Evolutionary conservation across 2,113 vertebrate genomes (phyloP).

Genomic region (Myrmecophaga tridactyla): DNA sequence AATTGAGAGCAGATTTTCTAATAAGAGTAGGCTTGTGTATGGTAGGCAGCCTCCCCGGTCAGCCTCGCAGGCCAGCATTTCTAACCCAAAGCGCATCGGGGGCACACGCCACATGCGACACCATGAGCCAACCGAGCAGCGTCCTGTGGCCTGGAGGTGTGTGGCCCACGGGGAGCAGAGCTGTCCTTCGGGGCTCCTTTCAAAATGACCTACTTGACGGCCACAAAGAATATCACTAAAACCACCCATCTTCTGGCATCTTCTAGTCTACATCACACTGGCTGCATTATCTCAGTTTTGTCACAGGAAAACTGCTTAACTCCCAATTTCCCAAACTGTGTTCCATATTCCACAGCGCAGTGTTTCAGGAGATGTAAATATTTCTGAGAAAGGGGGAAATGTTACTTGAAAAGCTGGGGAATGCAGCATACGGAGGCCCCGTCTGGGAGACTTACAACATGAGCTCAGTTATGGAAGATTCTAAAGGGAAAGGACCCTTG

Average conservation of each 20-base stretch:
- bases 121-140: background rate
- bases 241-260: background rate
- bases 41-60: background rate
- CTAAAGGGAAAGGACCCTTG: background rate
- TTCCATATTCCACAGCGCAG: background rate
- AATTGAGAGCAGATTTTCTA: conserved; percentile 56
- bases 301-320: background rate
- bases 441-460: background rate
- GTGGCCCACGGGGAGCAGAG: background rate
- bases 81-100: background rate
- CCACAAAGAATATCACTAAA: background rate
- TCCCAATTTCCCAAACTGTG: background rate
- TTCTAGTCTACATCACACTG: background rate
- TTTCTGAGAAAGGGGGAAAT: background rate
- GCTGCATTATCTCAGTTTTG: background rate
- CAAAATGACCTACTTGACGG: background rate
- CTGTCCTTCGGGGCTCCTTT: background rate
- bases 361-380: background rate
- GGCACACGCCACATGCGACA: background rate
- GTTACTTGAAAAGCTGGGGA: background rate
- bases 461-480: background rate
- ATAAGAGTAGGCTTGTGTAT: conserved; percentile 28
- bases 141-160: background rate
- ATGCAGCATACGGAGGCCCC: background rate
- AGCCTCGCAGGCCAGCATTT: background rate